Evolutionary conservation across 2,113 vertebrate species (phyloP), one percentile per base, ranked within the genome.

Genomic region (Osmerus eperlanus): DNA sequence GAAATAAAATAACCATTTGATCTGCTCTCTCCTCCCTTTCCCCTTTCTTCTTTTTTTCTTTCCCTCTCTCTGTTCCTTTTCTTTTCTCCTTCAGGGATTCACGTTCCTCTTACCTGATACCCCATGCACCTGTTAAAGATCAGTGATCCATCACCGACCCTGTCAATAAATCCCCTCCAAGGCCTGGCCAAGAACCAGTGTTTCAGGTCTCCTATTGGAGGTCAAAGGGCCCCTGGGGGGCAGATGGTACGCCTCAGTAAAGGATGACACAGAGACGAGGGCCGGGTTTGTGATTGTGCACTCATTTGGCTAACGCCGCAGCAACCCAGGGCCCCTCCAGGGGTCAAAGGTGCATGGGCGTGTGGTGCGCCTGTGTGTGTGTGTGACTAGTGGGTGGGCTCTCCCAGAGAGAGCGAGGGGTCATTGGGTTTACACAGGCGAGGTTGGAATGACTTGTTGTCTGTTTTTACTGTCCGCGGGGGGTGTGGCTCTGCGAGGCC

Each of bases 201-300:
- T 16, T 14, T 28, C 18, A 6, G 7, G 62, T 32, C 60, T 23
- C 29, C 62, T 64, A 6, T 28, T 32, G 28, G 15, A n/a, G 55
- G 68, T 70, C 68, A 70, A 41, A 70, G 16, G 55, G 54, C 29
- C 68, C 68, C 12, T 18, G 8, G 9, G 19, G 54, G 55, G 59
- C 28, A 70, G 68, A 59, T 70, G 68, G 68, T 58, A 32, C 1
- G 28, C 67, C 54, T 65, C 64, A 65, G 18, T 13, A 3, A 11
- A 51, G 18, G 23, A 32, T 25, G 62, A 56, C 32, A 19, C 14
- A 3, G 68, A 41, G 32, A 59, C 32, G 32, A 32, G 55, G 9
- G 41, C 41, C 68, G 32, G 19, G 53, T 68, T 68, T 68, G 67
- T 68, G 53, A 16, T 60, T 70, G 68, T 70, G 68, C 68, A 11